A percentile compares a stretch with the other conserved stretches of the same genome.
Evolutionary conservation across 2,113 vertebrate genomes (phyloP).

Genomic region (Clupea harengus): DNA sequence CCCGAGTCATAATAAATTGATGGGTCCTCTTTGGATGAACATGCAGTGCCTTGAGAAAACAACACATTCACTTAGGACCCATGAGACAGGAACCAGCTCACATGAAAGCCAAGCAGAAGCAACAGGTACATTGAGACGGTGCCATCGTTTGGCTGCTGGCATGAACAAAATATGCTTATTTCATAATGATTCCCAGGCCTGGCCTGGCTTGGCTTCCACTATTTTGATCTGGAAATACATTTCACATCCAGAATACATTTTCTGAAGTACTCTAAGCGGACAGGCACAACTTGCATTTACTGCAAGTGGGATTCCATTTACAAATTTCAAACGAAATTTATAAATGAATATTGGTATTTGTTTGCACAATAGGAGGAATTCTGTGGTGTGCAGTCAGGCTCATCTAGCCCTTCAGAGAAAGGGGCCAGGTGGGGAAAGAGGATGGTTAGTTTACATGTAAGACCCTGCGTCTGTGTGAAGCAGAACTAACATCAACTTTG

Average conservation of each 20-base stretch:
- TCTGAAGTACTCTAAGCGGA: not conserved
- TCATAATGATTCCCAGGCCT: not conserved
- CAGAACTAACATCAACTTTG: no score
- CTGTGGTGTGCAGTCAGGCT: no score
- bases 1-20: conserved; percentile 5
- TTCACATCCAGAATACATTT: not conserved
- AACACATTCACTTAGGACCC: conserved; percentile 2
- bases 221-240: not conserved
- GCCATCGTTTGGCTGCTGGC: conserved; percentile 3
- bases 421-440: no score
- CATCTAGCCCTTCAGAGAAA: no score
- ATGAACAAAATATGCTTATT: conserved; percentile 4
- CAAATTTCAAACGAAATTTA: not conserved
- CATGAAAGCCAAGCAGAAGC: not conserved
- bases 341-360: not conserved
- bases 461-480: no score
- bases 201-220: not conserved
- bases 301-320: not conserved
- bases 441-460: no score
- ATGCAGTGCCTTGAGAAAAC: not conserved
- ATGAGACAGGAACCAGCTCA: not conserved
- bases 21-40: conserved; percentile 12
- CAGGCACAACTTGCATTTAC: not conserved
- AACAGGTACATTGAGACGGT: conserved; percentile 9
- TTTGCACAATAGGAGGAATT: not conserved